phyloP scores from a whole-genome alignment of 2,113 vertebrate species.

The Phasianus colchicus region DNA sequence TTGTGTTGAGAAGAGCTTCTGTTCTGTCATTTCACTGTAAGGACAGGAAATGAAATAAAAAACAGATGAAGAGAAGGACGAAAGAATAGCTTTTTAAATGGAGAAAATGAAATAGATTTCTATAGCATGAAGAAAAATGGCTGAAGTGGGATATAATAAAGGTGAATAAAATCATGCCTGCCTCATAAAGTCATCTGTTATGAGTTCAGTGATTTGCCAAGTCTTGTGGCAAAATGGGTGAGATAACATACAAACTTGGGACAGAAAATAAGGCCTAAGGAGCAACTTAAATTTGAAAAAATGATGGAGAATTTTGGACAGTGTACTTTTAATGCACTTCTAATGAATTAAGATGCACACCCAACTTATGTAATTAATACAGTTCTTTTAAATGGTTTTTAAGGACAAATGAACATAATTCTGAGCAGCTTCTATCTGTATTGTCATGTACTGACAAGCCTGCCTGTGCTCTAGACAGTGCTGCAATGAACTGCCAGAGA shows the following conservation, averaged over 20 bases:
- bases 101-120: background rate
- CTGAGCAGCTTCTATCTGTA: background rate
- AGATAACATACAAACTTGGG: background rate
- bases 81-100: background rate
- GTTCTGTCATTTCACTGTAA: background rate
- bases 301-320: rapidly evolving
- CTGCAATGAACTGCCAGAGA: background rate
- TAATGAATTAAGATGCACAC: background rate
- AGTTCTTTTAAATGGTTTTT: background rate
- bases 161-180: background rate
- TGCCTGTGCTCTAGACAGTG: background rate
- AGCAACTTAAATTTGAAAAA: background rate
- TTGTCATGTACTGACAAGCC: background rate
- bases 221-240: background rate
- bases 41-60: background rate
- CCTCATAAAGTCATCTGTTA: background rate
- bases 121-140: background rate
- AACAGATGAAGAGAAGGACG: background rate
- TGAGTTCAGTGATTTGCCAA: background rate
- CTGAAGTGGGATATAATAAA: background rate
- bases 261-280: background rate
- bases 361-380: background rate
- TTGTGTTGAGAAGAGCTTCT: background rate
- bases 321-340: background rate
- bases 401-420: background rate